These are phyloP conservation scores for Caenorhabditis afra DNA, from an alignment of 2,888 invertebrate species.

Conservation along the genomic window DNA sequence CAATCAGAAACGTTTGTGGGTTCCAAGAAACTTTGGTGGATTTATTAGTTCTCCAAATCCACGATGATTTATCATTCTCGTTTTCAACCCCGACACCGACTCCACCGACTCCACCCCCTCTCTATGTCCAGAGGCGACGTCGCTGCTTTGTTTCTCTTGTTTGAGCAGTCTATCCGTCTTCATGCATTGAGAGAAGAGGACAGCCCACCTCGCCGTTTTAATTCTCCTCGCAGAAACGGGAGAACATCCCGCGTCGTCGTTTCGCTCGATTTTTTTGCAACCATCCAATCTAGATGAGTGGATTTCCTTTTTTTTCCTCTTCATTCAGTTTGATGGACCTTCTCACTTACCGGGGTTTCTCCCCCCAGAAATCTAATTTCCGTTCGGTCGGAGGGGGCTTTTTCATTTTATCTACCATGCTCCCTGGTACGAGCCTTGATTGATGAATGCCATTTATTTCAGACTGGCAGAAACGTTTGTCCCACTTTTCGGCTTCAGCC, in stretches of 20 bases:
- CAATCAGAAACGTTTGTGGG: no score
- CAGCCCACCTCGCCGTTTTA: conserved; percentile 3
- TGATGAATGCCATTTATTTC: no score
- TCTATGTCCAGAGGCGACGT: conserved; percentile 6
- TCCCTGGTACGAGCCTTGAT: no score
- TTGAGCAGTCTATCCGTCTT: conserved; percentile 28
- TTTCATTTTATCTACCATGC: no score
- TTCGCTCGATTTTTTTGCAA: conserved; percentile 17
- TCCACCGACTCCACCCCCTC: conserved; percentile 2
- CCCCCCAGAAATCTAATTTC: no score
- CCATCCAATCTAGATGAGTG: conserved; percentile 47
- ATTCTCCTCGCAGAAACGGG: background rate
- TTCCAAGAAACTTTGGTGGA: no score
- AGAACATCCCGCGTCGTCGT: conserved; percentile 6
- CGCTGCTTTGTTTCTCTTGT: conserved; percentile 7
- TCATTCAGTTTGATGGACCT: background rate
- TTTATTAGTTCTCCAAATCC: background rate
- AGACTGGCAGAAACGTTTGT: no score
- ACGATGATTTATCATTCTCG: background rate
- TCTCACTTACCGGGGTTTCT: no score
- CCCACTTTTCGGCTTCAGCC: no score
- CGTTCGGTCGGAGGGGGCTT: no score
- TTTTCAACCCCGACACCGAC: background rate
- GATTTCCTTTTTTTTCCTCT: background rate
- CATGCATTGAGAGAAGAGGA: conserved; percentile 4